These are phyloP conservation scores for Cataglyphis albicans DNA, from an alignment of 2,888 invertebrate genomes.

Conservation along the genomic window DNA sequence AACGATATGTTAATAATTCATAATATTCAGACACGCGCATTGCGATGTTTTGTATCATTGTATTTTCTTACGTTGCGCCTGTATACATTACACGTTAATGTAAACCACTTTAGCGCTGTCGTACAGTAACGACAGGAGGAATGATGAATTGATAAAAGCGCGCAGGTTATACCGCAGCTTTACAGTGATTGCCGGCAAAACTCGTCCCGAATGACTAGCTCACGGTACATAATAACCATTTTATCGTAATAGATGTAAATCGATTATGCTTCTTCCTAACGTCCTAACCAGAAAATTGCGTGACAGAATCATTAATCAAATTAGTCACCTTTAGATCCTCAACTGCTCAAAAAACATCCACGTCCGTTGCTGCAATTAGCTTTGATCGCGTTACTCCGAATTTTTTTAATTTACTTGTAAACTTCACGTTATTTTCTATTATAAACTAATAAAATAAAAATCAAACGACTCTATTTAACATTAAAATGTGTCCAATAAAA, in stretches of 20 bases:
- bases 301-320: constrained; percentile 48
- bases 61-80: constrained; percentile 43
- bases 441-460: constrained; percentile 19
- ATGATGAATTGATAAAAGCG: constrained; percentile 54
- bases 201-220: constrained; percentile 48
- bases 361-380: constrained; percentile 34
- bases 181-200: constrained; percentile 47
- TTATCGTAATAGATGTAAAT: constrained; percentile 55
- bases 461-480: constrained; percentile 14
- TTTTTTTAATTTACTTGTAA: background rate
- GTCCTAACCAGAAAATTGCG: constrained; percentile 43
- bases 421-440: background rate
- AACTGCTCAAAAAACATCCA: constrained; percentile 35
- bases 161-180: constrained; percentile 36
- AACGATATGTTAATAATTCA: constrained; percentile 27
- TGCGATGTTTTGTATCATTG: constrained; percentile 46
- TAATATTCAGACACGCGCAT: constrained; percentile 21
- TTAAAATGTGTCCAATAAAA: constrained; percentile 18
- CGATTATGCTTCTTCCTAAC: constrained; percentile 47
- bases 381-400: constrained; percentile 12
- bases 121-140: constrained; percentile 46
- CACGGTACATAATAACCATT: constrained; percentile 54
- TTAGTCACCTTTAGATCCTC: constrained; percentile 41
- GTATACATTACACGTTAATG: constrained; percentile 54
- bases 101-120: constrained; percentile 54